Evolutionary conservation across 2,888 invertebrate genomes (phyloP).

Genomic region (Archaeoteleia sp.): DNA sequence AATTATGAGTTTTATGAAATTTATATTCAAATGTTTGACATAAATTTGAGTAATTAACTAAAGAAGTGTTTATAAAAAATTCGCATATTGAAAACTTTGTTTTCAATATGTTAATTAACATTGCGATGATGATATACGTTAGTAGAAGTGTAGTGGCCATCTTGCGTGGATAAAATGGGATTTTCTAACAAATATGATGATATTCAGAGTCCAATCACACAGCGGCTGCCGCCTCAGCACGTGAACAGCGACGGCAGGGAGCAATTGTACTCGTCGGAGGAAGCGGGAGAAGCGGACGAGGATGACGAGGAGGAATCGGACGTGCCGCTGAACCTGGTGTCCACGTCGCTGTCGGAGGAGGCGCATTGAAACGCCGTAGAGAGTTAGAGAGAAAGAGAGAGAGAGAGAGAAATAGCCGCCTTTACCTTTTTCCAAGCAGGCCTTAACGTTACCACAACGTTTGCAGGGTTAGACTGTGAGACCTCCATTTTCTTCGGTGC

Average conservation of each 20-base stretch:
- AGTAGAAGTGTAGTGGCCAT: too few relatives aligned
- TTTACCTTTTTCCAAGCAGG: slow-evolving; percentile 39
- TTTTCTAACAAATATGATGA: slow-evolving; percentile 10
- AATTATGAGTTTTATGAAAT: too few relatives aligned
- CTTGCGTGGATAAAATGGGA: too few relatives aligned
- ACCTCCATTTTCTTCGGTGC: slow-evolving; percentile 6
- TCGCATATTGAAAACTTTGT: too few relatives aligned
- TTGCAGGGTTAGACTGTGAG: slow-evolving; percentile 7
- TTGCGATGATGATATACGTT: too few relatives aligned
- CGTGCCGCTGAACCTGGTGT: slow-evolving; percentile 82
- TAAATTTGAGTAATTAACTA: too few relatives aligned
- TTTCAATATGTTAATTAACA: too few relatives aligned
- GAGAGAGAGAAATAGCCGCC: neutral
- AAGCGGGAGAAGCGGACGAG: slow-evolving; percentile 68
- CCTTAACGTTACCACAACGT: slow-evolving; percentile 27
- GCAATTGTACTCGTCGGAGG: slow-evolving; percentile 62
- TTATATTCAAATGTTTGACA: too few relatives aligned
- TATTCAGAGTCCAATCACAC: slow-evolving; percentile 42
- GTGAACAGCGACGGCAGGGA: slow-evolving; percentile 68
- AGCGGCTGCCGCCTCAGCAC: slow-evolving; percentile 59
- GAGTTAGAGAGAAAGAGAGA: neutral
- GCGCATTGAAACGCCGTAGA: slow-evolving; percentile 75
- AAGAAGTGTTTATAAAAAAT: too few relatives aligned
- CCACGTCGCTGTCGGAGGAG: slow-evolving; percentile 81
- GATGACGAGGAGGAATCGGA: slow-evolving; percentile 78